These are phyloP conservation scores for Phylloscopus whistleri DNA, from an alignment of 2,113 vertebrate species.

Conservation along the genomic window DNA sequence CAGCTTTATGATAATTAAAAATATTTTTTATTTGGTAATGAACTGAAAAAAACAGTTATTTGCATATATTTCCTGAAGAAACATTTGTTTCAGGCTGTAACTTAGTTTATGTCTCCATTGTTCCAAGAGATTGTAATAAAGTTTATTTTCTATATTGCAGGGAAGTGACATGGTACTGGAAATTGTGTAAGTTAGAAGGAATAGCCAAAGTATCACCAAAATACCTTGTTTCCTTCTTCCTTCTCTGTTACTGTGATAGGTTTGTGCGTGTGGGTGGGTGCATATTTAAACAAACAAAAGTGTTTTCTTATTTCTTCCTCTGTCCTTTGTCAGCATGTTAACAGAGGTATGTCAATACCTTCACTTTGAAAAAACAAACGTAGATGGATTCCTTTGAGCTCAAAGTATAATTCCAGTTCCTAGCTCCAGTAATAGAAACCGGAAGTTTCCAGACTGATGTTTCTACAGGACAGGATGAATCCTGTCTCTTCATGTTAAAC, in stretches of 20 bases:
- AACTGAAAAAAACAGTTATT: background rate
- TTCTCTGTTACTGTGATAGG: background rate
- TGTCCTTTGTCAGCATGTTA: background rate
- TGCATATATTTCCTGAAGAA: background rate
- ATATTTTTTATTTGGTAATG: background rate
- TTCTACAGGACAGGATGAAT: background rate
- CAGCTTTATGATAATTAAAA: background rate
- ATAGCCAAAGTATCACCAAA: background rate
- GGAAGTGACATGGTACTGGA: background rate
- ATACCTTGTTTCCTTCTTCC: background rate
- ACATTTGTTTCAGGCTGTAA: background rate
- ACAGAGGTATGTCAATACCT: background rate
- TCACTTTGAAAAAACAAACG: background rate
- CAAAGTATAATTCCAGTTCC: background rate
- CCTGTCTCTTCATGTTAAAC: background rate
- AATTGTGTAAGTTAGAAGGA: background rate
- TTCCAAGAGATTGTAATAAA: background rate
- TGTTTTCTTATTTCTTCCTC: background rate
- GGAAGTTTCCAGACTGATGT: background rate
- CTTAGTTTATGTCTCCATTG: background rate
- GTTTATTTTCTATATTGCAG: background rate
- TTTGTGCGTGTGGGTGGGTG: too few species aligned
- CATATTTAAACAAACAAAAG: background rate
- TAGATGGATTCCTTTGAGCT: background rate
- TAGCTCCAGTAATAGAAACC: background rate